Percentiles rank a stretch among this genome's conserved stretches.
These are phyloP conservation scores for Percopsis transmontana DNA, from an alignment of 2,113 vertebrate species.

Conservation along the genomic window DNA sequence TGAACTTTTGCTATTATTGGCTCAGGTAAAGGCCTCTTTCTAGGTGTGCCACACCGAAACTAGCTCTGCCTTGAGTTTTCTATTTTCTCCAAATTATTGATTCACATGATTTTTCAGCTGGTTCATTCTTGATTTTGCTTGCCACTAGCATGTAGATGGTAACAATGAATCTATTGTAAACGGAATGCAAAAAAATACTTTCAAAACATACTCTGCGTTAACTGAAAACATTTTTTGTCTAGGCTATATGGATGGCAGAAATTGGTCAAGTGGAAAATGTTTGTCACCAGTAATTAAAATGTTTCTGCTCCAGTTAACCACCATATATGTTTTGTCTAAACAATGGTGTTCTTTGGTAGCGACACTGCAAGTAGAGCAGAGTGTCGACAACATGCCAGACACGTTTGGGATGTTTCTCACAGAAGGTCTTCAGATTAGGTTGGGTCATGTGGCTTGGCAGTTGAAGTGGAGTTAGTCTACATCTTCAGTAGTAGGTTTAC, in stretches of 20 bases:
- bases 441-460: slow-evolving; percentile 21
- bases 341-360: slow-evolving; percentile 61
- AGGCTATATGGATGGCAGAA: slow-evolving; percentile 26
- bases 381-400: slow-evolving; percentile 51
- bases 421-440: slow-evolving; percentile 23
- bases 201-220: background rate
- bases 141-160: slow-evolving; percentile 16
- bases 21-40: slow-evolving; percentile 48
- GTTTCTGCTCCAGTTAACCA: slow-evolving; percentile 80
- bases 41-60: slow-evolving; percentile 70
- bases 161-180: background rate
- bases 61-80: slow-evolving; percentile 33
- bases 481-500: slow-evolving; percentile 25
- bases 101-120: slow-evolving; percentile 13
- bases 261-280: slow-evolving; percentile 42
- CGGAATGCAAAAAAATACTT: slow-evolving; percentile 10
- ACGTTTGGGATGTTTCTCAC: slow-evolving; percentile 54
- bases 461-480: slow-evolving; percentile 25
- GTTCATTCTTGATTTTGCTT: background rate
- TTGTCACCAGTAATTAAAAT: slow-evolving; percentile 58
- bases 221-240: slow-evolving; percentile 14
- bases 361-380: slow-evolving; percentile 40
- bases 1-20: slow-evolving; percentile 64
- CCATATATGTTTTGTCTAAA: slow-evolving; percentile 62
- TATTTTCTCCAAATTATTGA: slow-evolving; percentile 21